Evolutionary conservation across 2,113 vertebrate species (phyloP).

Genomic region (Ictidomys tridecemlineatus): DNA sequence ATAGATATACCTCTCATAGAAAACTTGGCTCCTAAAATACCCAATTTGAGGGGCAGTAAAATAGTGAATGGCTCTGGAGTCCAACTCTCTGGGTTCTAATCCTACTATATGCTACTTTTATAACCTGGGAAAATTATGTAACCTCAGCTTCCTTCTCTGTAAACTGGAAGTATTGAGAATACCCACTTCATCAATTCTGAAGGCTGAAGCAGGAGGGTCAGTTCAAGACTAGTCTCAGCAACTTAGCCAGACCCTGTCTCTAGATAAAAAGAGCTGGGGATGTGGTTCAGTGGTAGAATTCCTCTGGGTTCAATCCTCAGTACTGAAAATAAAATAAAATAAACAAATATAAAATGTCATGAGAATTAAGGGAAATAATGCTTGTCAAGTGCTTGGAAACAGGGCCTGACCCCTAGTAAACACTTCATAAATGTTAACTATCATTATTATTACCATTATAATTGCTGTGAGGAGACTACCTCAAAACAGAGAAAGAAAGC

Average conservation of each 20-base stretch:
- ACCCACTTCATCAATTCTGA: neutral
- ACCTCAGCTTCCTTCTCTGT: neutral
- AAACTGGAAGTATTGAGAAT: constrained; percentile 30
- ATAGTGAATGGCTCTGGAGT: neutral
- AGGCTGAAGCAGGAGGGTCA: no score
- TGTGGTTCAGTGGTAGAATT: no score
- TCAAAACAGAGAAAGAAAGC: neutral
- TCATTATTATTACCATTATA: neutral
- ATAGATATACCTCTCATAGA: neutral
- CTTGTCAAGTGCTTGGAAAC: neutral
- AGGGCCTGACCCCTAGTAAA: neutral
- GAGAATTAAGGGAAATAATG: neutral
- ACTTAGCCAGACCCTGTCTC: no score
- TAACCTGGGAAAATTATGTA: neutral
- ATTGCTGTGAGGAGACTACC: neutral
- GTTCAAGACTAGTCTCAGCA: no score
- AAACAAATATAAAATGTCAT: neutral
- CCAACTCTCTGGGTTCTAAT: neutral
- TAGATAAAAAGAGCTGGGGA: no score
- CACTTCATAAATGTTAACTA: neutral
- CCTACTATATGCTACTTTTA: neutral
- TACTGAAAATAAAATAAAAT: no score
- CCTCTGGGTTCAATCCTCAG: no score
- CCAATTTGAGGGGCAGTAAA: neutral
- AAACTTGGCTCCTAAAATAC: neutral